A percentile compares a stretch with the other conserved stretches of the same genome.
Evolutionary conservation across 2,888 invertebrate genomes (phyloP).

Genomic region (Neria commutata): DNA sequence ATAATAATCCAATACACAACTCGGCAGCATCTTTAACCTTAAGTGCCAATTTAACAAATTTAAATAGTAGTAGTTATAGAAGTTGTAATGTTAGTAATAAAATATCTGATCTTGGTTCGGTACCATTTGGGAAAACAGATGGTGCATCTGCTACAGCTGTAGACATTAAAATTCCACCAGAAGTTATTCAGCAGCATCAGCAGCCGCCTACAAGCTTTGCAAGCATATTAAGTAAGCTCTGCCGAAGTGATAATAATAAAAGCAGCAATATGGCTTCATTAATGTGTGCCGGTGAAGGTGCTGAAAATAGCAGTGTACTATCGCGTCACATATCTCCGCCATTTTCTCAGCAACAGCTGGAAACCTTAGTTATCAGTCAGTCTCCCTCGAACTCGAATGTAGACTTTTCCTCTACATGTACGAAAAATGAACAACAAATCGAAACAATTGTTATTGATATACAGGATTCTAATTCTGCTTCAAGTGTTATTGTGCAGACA

Average conservation of each 20-base stretch:
- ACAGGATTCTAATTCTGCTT: constrained; percentile 54
- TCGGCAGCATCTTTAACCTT: constrained; percentile 14
- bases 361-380: constrained; percentile 38
- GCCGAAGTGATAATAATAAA: constrained; percentile 15
- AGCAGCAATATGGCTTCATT: constrained; percentile 2
- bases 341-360: no score
- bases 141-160: not conserved
- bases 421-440: no score
- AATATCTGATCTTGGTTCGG: no score
- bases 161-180: constrained; percentile 5
- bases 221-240: constrained; percentile 38
- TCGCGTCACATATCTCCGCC: constrained; percentile 2
- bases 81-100: constrained; percentile 34
- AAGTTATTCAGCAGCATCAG: not conserved
- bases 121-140: no score
- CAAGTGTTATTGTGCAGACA: constrained; percentile 34
- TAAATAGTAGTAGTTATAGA: no score
- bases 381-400: constrained; percentile 33
- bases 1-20: no score
- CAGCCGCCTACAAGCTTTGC: constrained; percentile 46
- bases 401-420: not conserved
- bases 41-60: constrained; percentile 35
- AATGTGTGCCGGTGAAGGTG: constrained; percentile 1
- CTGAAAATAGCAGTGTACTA: constrained; percentile 11
- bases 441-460: constrained; percentile 52